phyloP scores from a whole-genome alignment of 2,113 vertebrate genomes.

The Phaetusa simplex region DNA sequence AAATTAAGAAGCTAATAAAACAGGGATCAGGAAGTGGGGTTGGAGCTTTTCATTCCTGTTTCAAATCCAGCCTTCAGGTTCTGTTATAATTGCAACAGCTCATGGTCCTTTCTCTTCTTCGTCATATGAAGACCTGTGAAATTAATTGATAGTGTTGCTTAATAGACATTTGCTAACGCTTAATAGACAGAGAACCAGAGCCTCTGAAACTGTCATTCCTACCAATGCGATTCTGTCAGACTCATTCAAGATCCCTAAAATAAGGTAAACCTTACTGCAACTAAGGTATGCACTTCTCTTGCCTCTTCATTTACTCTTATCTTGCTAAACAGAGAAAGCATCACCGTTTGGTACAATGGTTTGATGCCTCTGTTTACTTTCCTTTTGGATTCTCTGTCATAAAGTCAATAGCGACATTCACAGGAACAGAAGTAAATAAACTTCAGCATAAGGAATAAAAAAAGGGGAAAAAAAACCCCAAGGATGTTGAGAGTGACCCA shows the following conservation, averaged over 20 bases:
- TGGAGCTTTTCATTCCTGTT: background rate
- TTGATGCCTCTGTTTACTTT: background rate
- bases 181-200: background rate
- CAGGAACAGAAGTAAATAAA: background rate
- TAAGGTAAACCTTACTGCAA: background rate
- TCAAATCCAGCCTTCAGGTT: background rate
- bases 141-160: background rate
- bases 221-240: background rate
- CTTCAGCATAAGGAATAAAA: background rate
- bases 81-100: background rate
- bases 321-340: background rate
- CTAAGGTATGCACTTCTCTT: background rate
- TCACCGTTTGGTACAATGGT: background rate
- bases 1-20: background rate
- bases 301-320: background rate
- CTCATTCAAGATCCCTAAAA: background rate
- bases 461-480: background rate
- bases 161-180: background rate
- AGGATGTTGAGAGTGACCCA: background rate
- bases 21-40: background rate
- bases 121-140: background rate
- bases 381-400: background rate
- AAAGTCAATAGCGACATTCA: background rate
- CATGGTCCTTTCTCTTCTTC: background rate
- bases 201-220: background rate